Conservation (phyloP, 2,888 invertebrate genomes). For the Hylaea fasciaria region DNA sequence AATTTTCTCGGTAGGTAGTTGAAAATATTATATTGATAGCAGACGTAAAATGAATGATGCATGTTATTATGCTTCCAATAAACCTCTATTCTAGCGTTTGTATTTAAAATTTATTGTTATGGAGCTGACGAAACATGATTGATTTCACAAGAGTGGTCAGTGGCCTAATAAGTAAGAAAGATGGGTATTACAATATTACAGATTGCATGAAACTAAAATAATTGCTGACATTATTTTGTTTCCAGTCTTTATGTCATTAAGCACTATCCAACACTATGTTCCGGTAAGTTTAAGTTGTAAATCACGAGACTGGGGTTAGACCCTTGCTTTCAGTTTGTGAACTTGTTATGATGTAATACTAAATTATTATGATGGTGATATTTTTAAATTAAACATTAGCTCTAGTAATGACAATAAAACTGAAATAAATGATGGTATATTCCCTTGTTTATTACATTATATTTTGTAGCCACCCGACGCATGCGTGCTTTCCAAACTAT, state of each 20-base stretch:
- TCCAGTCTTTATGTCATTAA: constrained; percentile 4
- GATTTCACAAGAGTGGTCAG: background rate
- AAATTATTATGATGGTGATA: no score
- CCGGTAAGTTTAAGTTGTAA: constrained; percentile 49
- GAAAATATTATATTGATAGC: background rate
- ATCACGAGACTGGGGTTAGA: background rate
- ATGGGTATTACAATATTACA: no score
- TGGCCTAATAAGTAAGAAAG: constrained; percentile 1
- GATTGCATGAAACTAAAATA: no score
- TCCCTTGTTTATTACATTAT: background rate
- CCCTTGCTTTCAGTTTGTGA: no score
- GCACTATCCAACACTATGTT: constrained; percentile 57
- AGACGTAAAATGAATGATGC: no score
- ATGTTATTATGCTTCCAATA: no score
- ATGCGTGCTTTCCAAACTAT: constrained; percentile 58
- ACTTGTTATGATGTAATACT: no score
- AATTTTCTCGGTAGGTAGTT: background rate
- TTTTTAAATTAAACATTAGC: no score
- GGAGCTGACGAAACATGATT: background rate
- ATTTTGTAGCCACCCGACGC: constrained; percentile 51
- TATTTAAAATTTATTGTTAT: background rate
- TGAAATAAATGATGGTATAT: background rate
- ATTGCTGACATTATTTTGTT: background rate
- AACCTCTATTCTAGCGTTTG: no score
- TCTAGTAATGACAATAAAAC: no score